Evolutionary conservation across 2,888 invertebrate genomes (phyloP).

Genomic region (Odontocolon sp.): DNA sequence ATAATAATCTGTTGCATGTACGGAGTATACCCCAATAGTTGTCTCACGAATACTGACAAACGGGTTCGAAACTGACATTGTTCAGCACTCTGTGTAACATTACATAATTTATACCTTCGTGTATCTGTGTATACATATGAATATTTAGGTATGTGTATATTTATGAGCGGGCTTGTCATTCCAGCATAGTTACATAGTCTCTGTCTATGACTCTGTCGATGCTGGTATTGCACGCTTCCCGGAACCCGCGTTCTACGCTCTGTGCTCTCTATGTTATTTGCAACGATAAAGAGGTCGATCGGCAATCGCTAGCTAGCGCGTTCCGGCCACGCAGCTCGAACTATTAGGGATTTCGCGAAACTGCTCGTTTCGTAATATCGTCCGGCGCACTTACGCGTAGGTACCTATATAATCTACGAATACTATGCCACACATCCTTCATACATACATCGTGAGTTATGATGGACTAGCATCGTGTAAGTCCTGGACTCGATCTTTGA

Average conservation of each 20-base stretch:
- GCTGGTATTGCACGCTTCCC: slow-evolving; percentile 25
- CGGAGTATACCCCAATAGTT: too few relatives aligned
- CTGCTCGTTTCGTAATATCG: slow-evolving; percentile 42
- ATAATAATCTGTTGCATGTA: too few relatives aligned
- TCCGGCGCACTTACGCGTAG: neutral
- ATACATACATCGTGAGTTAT: too few relatives aligned
- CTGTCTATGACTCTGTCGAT: slow-evolving; percentile 11
- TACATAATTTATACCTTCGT: neutral
- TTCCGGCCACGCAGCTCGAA: slow-evolving; percentile 19
- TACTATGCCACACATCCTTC: neutral
- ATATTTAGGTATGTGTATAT: neutral
- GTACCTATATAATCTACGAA: neutral
- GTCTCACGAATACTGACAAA: too few relatives aligned
- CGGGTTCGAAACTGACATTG: too few relatives aligned
- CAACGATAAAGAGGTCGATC: slow-evolving; percentile 61
- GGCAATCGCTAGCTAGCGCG: slow-evolving; percentile 31
- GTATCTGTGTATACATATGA: too few relatives aligned
- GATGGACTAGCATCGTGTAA: neutral
- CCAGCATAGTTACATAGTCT: neutral
- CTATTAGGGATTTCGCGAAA: slow-evolving; percentile 47
- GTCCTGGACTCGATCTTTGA: too few relatives aligned
- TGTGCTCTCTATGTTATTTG: slow-evolving; percentile 51
- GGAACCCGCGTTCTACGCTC: slow-evolving; percentile 31
- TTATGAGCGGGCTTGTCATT: neutral
- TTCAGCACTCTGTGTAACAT: too few relatives aligned